Base-by-base conservation (phyloP, 2,797 vertebrate genomes). In the Syngnathus acus region DNA sequence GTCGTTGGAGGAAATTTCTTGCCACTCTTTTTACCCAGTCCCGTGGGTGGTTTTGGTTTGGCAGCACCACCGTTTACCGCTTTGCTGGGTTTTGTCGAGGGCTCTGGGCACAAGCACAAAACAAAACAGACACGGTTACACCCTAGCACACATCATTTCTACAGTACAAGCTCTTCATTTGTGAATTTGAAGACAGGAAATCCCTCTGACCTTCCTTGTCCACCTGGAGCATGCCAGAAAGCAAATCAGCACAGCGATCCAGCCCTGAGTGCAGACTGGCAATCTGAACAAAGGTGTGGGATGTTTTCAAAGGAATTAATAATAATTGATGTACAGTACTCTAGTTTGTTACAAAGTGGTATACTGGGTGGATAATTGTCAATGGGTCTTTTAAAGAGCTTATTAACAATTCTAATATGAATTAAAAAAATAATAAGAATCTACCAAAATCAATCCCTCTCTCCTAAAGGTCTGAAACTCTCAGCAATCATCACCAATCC, bases 241-340 rank as follows among this genome's bases (percentile, higher is more conserved):
- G 89, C 75, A 99, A 88, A 72, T 92, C 88, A 47, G 94, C 93
- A 86, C 95, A 98, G 9, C 84, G 92, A 70, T 94, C 93, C 77
- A 98, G 90, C 4, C 93, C 94, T 14, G 79, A 69, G 63, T 92
- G 87, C 61, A 93, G 48, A 6, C 76, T 68, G 45, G 80, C 80
- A 55, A 92, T 92, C 96, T 98, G 75, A 47, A 39, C 0, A 26
- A 67, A 13, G 74, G 3, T 16, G 37, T 39, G 17, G 16, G n/a
- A 51, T 38, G 19, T 43, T 16, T 62, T 62, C 21, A 43, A 11
- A 32, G 17, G 7, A 47, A 14, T 32, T 45, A 5, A 59, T 16
- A 39, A 45, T 26, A 32, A 32, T 62, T 3, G 1, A 32, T 45
- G 13, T 47, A 40, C 37, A 32, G 32, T 32, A 32, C 32, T 32